Base-by-base conservation (phyloP, 2,113 vertebrate species). In the Strix uralensis region DNA sequence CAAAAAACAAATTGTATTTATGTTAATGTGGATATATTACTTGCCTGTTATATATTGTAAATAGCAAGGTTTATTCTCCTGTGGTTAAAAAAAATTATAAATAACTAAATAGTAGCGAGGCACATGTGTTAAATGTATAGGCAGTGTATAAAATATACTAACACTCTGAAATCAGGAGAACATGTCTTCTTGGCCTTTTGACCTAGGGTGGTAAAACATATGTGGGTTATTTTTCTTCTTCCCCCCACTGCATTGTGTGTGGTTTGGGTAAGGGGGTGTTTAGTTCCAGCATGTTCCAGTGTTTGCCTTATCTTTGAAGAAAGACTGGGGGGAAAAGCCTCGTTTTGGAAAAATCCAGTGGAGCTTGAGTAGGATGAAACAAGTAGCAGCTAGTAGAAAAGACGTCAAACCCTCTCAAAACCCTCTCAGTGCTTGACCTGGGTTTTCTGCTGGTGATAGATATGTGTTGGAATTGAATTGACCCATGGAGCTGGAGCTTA, bases 1-100 rank as follows among this genome's bases (percentile, higher is more conserved):
- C 49, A 65, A 82, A 86, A 86, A 98, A 96, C 73, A 97, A 98
- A 98, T 97, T 98, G 97, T 98, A 97, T 98, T 98, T 98, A 98
- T 98, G 97, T 98, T 98, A 97, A 98, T 97, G 96, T 98, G 97
- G 98, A 98, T 97, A 98, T 98, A 97, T 97, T 97, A 95, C 92
- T 97, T 97, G 94, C 92, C 94, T 98, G 97, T 96, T 97, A 51
- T 95, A 97, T 96, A 97, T 96, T 98, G 98, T 99, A 99, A 98
- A 98, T 99, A 98, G 95, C 96, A 97, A 96, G 98, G 97, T 99
- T 98, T 98, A 97, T 99, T 98, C 97, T 99, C 98, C 99, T 99
- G 99, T 99, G 99, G 99, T 98, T 98, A 94, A 90, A 98, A 98
- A 90, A 82, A 57, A 74, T 20, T 90, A 96, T 94, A 97, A 93